Evolutionary conservation across 2,113 vertebrate species (phyloP), one percentile per base, ranked within the genome.

Genomic region (Mesocricetus auratus): DNA sequence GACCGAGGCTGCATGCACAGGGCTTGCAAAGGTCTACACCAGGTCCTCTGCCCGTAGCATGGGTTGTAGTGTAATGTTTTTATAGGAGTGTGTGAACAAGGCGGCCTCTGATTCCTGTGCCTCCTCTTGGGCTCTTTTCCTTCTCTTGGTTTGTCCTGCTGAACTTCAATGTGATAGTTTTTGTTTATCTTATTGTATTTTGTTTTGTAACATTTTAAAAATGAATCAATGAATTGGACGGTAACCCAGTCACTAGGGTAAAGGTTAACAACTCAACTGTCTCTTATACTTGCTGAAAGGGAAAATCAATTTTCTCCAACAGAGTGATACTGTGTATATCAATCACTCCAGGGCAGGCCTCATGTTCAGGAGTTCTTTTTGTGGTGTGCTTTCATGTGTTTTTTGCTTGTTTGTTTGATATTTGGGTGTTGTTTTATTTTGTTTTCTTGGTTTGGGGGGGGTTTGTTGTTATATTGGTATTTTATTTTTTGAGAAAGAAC

Each of bases 1-100:
- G 22, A 82, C 36, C 0, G 22, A 60, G 2, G 12, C 1, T 39
- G n/a, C 22, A 16, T 0, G 7, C 22, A 39, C n/a, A 9, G 56
- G 36, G 0, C 26, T 36, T 16, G 21, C 79, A 39, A 13, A 36
- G 53, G 36, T 58, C 36, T 60, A 22, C 1, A 39, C 36, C 21
- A 60, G 36, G 36, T 26, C 36, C 22, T 82, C 22, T 26, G 11
- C 4, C 39, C 12, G 12, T 6, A 58, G 39, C 9, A 39, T 60
- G 36, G 56, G 22, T 82, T 60, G 36, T 22, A 58, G 79, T 8
- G 24, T 39, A 60, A 36, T 26, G 36, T 26, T 26, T n/a, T 39
- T 26, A 71, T n/a, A 1, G 17, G 15, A 16, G 22, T 60, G 22
- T 82, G 36, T 13, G 24, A 8, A 60, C 7, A 16, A 39, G 12